Evolutionary conservation across 2,113 vertebrate species (phyloP).

Genomic region (Pelusios castaneus): DNA sequence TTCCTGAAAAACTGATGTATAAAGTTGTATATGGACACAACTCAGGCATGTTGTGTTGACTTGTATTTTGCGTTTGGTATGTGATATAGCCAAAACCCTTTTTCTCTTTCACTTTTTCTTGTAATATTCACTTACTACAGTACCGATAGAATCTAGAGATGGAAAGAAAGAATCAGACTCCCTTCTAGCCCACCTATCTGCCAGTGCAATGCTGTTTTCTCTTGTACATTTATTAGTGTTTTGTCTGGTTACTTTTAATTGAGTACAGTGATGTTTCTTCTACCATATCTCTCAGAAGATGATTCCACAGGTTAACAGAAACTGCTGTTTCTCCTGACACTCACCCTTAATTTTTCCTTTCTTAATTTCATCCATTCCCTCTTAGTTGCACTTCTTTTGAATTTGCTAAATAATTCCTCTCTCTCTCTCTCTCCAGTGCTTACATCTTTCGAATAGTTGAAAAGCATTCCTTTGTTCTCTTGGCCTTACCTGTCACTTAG

Average conservation of each 20-base stretch:
- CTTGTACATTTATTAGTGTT: not conserved
- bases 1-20: not conserved
- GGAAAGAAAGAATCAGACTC: too few species aligned
- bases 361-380: not conserved
- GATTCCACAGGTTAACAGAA: too few species aligned
- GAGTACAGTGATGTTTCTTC: not conserved
- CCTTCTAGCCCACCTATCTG: not conserved
- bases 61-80: not conserved
- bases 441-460: not conserved
- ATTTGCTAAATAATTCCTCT: not conserved
- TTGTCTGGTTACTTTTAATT: not conserved
- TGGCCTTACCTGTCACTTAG: not conserved
- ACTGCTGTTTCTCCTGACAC: not conserved
- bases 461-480: not conserved
- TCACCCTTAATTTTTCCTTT: not conserved
- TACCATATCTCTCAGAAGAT: not conserved
- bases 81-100: not conserved
- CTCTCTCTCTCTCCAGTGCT: not conserved
- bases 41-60: accelerated
- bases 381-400: not conserved
- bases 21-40: not conserved
- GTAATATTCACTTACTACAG: not conserved
- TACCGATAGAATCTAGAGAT: not conserved
- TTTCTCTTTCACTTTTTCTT: not conserved
- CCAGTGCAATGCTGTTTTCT: not conserved